Evolutionary conservation across 2,888 invertebrate genomes (phyloP).

Genomic region (Zygothrica quintamaculata): DNA sequence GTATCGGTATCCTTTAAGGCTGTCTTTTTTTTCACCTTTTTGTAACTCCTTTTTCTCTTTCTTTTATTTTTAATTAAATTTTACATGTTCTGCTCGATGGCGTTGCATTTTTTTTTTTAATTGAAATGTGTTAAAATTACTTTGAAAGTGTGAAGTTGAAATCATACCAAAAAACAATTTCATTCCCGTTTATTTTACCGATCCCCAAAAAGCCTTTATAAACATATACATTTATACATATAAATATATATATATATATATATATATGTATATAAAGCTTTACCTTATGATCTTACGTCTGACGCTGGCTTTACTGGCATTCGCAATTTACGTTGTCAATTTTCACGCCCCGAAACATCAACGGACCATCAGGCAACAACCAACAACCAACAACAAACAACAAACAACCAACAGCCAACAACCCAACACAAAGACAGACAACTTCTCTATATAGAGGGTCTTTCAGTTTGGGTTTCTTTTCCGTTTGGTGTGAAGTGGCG

Average conservation of each 20-base stretch:
- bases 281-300: constrained; percentile 6
- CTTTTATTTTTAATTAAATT: constrained; percentile 76
- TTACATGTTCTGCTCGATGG: constrained; percentile 63
- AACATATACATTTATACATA: background rate
- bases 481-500: constrained; percentile 50
- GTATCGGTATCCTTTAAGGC: constrained; percentile 72
- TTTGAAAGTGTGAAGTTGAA: constrained; percentile 75
- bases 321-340: constrained; percentile 79
- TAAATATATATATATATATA: background rate
- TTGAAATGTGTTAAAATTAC: constrained; percentile 80
- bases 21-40: too few relatives aligned
- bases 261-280: constrained; percentile 26
- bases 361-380: constrained; percentile 34
- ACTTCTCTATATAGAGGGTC: constrained; percentile 1
- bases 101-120: constrained; percentile 68
- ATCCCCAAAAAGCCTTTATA: constrained; percentile 20
- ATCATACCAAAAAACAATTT: constrained; percentile 15
- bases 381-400: too few relatives aligned
- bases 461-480: constrained; percentile 13
- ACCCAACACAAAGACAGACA: constrained; percentile 11
- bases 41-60: too few relatives aligned
- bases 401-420: too few relatives aligned
- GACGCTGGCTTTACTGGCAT: constrained; percentile 33
- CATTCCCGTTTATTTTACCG: constrained; percentile 19
- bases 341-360: constrained; percentile 74